Base-by-base conservation (phyloP, 2,797 vertebrate species). In the Aythya fuligula region DNA sequence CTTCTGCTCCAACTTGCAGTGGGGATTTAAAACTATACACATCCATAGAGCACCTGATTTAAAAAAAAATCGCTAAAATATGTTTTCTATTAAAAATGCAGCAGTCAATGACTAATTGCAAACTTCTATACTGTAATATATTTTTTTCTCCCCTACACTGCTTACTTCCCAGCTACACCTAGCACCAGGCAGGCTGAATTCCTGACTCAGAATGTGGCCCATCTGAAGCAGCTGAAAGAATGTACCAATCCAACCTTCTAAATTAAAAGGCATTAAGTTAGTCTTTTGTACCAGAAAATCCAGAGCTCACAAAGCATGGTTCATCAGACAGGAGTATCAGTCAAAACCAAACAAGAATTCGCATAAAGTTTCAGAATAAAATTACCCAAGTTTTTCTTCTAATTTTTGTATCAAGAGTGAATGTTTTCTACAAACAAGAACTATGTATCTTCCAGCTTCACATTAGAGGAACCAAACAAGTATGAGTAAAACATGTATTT, bases 11-110 rank as follows among this genome's bases (percentile, higher is more conserved):
- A 98, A 95, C 97, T 99, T 99, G 96, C 99, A 99, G 98, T 99
- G 99, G 38, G 99, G 99, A 97, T 99, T 99, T 98, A 99, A 97
- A 96, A 99, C 99, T 87, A 99, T 99, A 97, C 99, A 99, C 99
- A 99, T 99, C 99, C 99, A 99, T 96, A 99, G 98, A 92, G 99
- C 99, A 96, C 99, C 99, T 99, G 98, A 95, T 93, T 94, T 93
- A 5, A 96, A 96, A 96, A 85, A 45, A 91, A 94, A 97, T 51
- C 64, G 89, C 89, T 92, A 79, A 75, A 95, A 96, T 97, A 96
- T 8, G 65, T 95, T 95, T 93, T 91, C 84, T 92, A 95, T 94
- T 89, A 95, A 96, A 95, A 95, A 85, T 39, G 56, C 71, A 93
- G 75, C 13, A 94, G 62, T 38, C 77, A 86, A 84, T 72, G 73